Evolutionary conservation across 2,797 vertebrate genomes (phyloP), one percentile per base, ranked within the genome.

Genomic region (Hephaestus fuliginosus): DNA sequence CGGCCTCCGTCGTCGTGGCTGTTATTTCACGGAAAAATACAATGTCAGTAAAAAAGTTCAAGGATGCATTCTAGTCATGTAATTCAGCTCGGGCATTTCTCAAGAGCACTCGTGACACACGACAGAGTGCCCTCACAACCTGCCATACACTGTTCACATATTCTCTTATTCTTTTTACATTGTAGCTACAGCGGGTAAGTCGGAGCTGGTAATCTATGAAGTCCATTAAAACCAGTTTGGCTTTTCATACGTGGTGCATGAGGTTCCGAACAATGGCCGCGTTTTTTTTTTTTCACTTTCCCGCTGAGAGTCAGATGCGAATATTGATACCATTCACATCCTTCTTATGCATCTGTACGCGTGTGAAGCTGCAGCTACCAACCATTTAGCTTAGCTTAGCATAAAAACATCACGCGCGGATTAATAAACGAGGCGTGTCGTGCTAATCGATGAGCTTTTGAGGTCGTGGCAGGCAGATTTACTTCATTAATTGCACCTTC

Each of bases 21-120:
- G 48, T 70, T 51, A 69, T 78, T 89, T 80, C 33, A 39, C 64
- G 44, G 18, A 25, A 83, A 74, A 64, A 87, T 71, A 60, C 20
- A 14, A 5, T 74, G 70, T 84, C 70, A 78, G 12, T 25, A 53
- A 78, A 76, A 78, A 68, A 81, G 33, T 74, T 80, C 75, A 73
- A 82, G 82, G 82, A 88, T 71, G 68, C 61, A 30, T 72, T 77
- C 69, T 49, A 49, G 51, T 78, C 53, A 4, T 44, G 43, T 41
- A 55, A 82, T 70, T 82, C 73, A 82, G 30, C 75, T 58, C 5
- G 25, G 55, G 56, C 28, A 7, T 74, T 80, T 85, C 65, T 72
- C 39, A 44, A 86, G 74, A 86, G 81, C 66, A 39, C 78, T 77
- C 44, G 55, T 81, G 51, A 52, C 17, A 17, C 1, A 1, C 3